phyloP scores from a whole-genome alignment of 2,113 vertebrate species.

The Pterocles burchelli region DNA sequence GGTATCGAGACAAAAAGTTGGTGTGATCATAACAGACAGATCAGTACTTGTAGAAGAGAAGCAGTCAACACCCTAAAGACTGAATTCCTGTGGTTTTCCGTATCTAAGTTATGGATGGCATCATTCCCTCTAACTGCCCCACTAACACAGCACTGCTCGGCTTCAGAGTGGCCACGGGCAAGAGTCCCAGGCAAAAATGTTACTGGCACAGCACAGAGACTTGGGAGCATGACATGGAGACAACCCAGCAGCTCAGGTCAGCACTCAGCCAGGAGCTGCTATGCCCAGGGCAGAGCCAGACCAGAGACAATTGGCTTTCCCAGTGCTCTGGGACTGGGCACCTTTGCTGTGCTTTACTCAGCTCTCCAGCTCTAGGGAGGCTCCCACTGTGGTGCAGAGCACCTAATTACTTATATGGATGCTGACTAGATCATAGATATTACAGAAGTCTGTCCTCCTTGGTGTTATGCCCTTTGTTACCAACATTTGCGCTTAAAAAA shows the following conservation, averaged over 20 bases:
- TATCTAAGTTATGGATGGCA: background rate
- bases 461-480: background rate
- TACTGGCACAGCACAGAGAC: background rate
- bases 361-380: background rate
- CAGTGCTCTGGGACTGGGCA: too few relatives aligned
- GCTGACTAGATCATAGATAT: background rate
- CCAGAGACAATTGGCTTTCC: background rate
- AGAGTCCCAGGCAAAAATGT: background rate
- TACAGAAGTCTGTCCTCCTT: background rate
- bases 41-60: background rate
- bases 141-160: background rate
- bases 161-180: background rate
- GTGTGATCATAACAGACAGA: background rate
- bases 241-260: background rate
- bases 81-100: background rate
- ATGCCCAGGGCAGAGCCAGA: rapidly evolving
- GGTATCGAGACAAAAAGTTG: background rate
- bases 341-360: background rate
- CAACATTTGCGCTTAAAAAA: background rate
- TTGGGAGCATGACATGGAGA: background rate
- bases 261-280: background rate
- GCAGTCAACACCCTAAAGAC: background rate
- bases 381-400: background rate
- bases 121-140: background rate
- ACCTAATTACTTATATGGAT: background rate